Evolutionary conservation across 2,797 vertebrate species (phyloP), one percentile per base, ranked within the genome.

Genomic region (Ptychadena robeensis): DNA sequence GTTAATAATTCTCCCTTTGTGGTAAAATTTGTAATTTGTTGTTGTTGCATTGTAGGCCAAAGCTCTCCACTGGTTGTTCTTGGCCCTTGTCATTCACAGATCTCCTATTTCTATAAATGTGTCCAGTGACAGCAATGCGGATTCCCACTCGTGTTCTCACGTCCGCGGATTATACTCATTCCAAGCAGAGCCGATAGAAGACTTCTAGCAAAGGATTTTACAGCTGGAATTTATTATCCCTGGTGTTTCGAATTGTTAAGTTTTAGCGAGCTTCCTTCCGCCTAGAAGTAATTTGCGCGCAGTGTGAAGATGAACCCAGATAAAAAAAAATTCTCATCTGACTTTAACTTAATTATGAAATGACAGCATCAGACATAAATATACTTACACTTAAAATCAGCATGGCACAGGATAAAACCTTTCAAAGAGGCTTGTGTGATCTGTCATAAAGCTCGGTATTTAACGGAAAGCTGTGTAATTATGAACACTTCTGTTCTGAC

Each of bases 271-370:
- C 48, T 65, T 79, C 68, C 82, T 83, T 83, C 75, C 76, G 68
- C 66, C 59, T 44, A 25, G 66, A 61, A 61, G 67, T 80, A 53
- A 83, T 59, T 37, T 66, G 67, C 28, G 35, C 32, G 9, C 65
- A 72, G 78, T 85, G 78, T 85, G 83, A 85, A 76, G 28, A 76
- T 44, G 53, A 81, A 65, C 53, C 63, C 53, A 22, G 57, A 68
- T 71, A 76, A 63, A 53, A 61, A 75, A 61, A 61, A 75, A 61
- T 65, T 65, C 38, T 80, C 53, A 65, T 80, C 78, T 72, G 64
- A 69, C 53, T 74, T 84, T 71, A 69, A 85, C 78, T 85, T 85
- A 80, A 85, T 85, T 80, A 80, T 80, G 70, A 85, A 75, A 85
- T 76, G 78, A 76, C 78, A 80, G 81, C 74, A 37, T 12, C 81